Percentiles rank a stretch among this genome's conserved stretches.
Conservation (phyloP, 2,888 invertebrate genomes). For the Chaetogeoica ovagalla region DNA sequence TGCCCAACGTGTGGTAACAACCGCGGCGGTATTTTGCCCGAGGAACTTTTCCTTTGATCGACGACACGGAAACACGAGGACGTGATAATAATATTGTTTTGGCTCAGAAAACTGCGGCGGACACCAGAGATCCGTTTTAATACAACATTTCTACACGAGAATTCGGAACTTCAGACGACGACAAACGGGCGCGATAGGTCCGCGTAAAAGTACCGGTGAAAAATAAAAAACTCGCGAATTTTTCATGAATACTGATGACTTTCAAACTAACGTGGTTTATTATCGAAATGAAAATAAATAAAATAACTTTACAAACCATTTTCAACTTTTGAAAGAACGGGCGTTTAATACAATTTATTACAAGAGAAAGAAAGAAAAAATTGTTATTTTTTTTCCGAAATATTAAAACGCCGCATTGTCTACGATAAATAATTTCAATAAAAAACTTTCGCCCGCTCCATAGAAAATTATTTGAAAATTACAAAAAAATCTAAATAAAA, state of each 20-base stretch:
- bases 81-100: background rate
- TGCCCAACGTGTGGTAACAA: no score
- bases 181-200: no score
- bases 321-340: conserved; percentile 5
- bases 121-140: background rate
- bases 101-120: background rate
- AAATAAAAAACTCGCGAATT: background rate
- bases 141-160: no score
- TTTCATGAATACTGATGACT: background rate
- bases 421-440: background rate
- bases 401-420: no score
- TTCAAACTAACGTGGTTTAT: background rate
- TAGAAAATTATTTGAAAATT: background rate
- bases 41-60: no score
- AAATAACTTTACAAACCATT: background rate
- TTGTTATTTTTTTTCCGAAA: background rate
- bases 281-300: background rate
- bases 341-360: conserved; percentile 15
- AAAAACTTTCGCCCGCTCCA: background rate
- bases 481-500: background rate
- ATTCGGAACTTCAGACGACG: no score
- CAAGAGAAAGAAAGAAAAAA: conserved; percentile 22
- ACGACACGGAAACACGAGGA: no score
- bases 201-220: background rate
- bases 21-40: no score